Evolutionary conservation across 2,888 invertebrate species (phyloP).

Genomic region (Lycia hirtaria): DNA sequence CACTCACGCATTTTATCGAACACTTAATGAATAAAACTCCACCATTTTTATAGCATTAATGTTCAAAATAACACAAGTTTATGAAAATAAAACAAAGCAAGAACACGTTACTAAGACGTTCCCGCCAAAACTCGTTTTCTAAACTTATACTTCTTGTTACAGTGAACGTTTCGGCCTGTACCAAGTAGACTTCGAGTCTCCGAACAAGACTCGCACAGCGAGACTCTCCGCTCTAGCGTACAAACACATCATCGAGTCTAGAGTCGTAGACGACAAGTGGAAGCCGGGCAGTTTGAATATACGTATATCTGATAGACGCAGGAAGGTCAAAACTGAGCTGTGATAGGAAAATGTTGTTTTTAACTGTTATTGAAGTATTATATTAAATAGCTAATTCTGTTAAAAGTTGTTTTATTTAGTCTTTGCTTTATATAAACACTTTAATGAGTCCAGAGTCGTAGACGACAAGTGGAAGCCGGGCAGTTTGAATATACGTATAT

Average conservation of each 20-base stretch:
- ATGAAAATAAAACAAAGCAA: too few species aligned
- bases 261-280: conserved; percentile 61
- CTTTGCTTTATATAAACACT: conserved; percentile 80
- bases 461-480: conserved; percentile 62
- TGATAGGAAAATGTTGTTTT: neutral
- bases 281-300: conserved; percentile 57
- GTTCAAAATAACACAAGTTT: too few species aligned
- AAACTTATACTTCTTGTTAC: conserved; percentile 2
- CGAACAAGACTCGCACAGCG: conserved; percentile 85
- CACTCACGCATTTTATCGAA: too few species aligned
- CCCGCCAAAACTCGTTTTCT: neutral
- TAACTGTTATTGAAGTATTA: too few species aligned
- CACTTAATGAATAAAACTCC: too few species aligned
- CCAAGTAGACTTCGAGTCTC: conserved; percentile 87
- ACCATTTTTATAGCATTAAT: too few species aligned
- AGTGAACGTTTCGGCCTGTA: conserved; percentile 88
- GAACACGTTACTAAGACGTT: too few species aligned
- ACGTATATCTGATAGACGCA: conserved; percentile 47
- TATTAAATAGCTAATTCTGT: neutral
- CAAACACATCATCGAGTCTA: conserved; percentile 66
- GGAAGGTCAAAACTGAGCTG: conserved; percentile 50
- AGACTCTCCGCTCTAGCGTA: conserved; percentile 86
- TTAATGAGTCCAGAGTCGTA: conserved; percentile 59
- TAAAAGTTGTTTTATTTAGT: neutral
- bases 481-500: conserved; percentile 57